Conservation (phyloP, 2,797 vertebrate species). For the Enteromius argenteus region DNA sequence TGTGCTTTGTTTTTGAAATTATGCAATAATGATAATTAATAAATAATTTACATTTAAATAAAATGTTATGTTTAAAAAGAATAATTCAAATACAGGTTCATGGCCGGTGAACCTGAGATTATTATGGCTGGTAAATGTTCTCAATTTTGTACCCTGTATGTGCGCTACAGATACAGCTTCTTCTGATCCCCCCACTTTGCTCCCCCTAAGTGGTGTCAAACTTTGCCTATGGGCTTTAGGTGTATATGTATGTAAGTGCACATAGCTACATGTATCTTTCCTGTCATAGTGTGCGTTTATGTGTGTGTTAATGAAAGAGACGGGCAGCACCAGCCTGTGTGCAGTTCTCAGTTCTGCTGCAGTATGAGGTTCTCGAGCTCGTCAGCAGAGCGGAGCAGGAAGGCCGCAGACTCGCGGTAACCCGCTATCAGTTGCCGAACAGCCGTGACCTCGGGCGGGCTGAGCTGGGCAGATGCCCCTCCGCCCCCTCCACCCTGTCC, state of each 20-base stretch:
- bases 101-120: slow-evolving; percentile 1
- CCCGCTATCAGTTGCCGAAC: slow-evolving; percentile 98
- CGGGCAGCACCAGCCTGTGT: slow-evolving; percentile 47
- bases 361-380: slow-evolving; percentile 99
- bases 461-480: slow-evolving; percentile 93
- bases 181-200: neutral
- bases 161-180: neutral
- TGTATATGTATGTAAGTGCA: slow-evolving; percentile 43
- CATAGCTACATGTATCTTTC: slow-evolving; percentile 56
- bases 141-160: neutral
- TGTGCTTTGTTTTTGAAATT: neutral
- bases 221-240: slow-evolving; percentile 29
- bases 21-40: neutral
- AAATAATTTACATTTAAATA: neutral
- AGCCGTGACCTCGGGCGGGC: slow-evolving; percentile 94
- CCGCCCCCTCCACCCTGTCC: slow-evolving; percentile 87
- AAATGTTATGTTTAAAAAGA: neutral
- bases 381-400: slow-evolving; percentile 96
- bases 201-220: slow-evolving; percentile 4
- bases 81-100: neutral
- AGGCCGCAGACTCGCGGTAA: slow-evolving; percentile 96
- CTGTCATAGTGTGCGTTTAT: slow-evolving; percentile 42
- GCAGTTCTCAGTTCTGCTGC: slow-evolving; percentile 93
- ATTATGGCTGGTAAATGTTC: slow-evolving; percentile 8
- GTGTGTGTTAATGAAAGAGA: slow-evolving; percentile 44